Evolutionary conservation across 1,140 invertebrate species (phyloP).

Genomic region (Solenopsis fugax): DNA sequence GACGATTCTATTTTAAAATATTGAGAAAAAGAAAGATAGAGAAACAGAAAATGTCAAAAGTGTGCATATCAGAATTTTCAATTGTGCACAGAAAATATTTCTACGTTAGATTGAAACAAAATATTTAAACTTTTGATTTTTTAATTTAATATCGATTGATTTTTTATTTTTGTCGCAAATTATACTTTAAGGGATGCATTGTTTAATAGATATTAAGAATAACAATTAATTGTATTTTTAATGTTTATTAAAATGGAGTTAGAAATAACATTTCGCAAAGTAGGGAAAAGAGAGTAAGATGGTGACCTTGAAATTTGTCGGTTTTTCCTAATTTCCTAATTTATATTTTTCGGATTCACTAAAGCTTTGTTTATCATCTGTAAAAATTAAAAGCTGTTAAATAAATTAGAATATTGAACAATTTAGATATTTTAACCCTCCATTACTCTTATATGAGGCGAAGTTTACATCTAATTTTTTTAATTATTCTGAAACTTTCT

Average conservation of each 20-base stretch:
- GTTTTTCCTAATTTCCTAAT: too few relatives aligned
- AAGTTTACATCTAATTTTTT: too few relatives aligned
- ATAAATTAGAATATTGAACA: too few relatives aligned
- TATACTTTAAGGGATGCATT: neutral
- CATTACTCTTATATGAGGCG: too few relatives aligned
- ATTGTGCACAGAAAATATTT: neutral
- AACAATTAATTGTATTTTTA: neutral
- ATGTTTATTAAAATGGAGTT: neutral
- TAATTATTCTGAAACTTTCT: too few relatives aligned
- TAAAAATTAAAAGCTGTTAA: too few relatives aligned
- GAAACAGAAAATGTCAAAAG: constrained; percentile 10
- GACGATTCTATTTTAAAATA: constrained; percentile 30
- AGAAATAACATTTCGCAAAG: constrained; percentile 15
- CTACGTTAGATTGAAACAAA: neutral
- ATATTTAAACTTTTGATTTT: constrained; percentile 4
- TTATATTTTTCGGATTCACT: too few relatives aligned
- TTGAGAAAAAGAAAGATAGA: neutral
- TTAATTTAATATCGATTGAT: neutral
- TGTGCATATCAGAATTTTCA: neutral
- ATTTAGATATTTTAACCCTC: too few relatives aligned
- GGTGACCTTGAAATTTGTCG: too few relatives aligned
- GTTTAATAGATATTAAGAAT: neutral
- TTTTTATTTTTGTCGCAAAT: neutral
- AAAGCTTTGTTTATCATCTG: too few relatives aligned
- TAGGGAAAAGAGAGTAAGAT: too few relatives aligned